These are phyloP conservation scores for Botia almorhae DNA, from an alignment of 2,797 vertebrate species.

Conservation along the genomic window DNA sequence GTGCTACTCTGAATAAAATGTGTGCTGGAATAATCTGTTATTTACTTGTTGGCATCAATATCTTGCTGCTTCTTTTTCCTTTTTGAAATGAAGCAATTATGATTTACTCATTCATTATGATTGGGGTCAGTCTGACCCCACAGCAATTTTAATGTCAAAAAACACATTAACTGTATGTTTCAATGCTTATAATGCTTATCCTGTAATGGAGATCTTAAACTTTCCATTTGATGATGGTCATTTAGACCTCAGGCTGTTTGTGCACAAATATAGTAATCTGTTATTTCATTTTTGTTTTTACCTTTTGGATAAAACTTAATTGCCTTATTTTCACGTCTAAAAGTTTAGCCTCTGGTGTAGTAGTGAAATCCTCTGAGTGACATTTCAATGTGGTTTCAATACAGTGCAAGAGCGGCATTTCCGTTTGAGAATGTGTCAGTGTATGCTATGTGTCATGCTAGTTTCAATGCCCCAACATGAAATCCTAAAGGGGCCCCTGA, in stretches of 20 bases:
- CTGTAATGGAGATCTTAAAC: background rate
- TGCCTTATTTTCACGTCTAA: no score
- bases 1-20: slow-evolving; percentile 33
- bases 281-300: background rate
- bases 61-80: slow-evolving; percentile 6
- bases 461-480: background rate
- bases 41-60: slow-evolving; percentile 19
- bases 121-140: background rate
- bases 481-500: background rate
- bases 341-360: background rate
- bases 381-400: background rate
- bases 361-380: background rate
- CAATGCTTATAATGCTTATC: background rate
- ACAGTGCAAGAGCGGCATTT: background rate
- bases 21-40: slow-evolving; percentile 27
- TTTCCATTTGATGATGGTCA: background rate
- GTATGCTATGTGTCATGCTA: background rate
- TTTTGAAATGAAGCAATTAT: background rate
- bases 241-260: background rate
- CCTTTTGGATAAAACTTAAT: no score
- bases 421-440: background rate
- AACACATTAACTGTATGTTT: slow-evolving; percentile 3
- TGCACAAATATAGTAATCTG: background rate
- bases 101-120: background rate
- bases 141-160: background rate